Base-by-base conservation (phyloP, 2,888 invertebrate species). In the Colletes collaris region DNA sequence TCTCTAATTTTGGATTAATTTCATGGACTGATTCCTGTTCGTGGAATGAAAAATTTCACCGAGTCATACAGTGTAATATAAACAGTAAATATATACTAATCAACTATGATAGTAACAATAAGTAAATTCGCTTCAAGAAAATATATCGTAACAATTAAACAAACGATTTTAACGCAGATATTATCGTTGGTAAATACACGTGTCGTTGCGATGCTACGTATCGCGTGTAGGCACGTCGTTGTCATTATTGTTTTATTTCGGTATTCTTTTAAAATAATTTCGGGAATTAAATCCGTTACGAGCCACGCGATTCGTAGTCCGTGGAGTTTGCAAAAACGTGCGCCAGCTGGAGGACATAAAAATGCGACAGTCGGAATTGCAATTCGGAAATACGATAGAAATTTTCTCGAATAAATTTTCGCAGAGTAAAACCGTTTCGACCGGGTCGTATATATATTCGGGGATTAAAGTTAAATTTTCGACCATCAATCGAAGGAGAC, bases 201-300 rank as follows among this genome's bases (percentile, higher is more conserved):
- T 27, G 27, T 27, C 27, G 27, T 27, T 27, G 27, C 27, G 27
- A 27, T 27, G 27, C 27, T 27, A 27, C 27, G 27, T 27, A 27
- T 27, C 27, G 27, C 27, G 27, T 2, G 27, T 27, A 27, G 27
- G 27, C 27, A 27, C 10, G 44, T 46, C 8, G 8, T 46, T 46
- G 8, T 10, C 2, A 8, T 46, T 35, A 16, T 10, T 59, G 19
- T 19, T 40, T n/a, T 62, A 50, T 76, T 59, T 60, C 60, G 2
- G 8, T 44, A 16, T 37, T 67, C 67, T 52, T 46, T 7, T 10
- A 50, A 59, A 59, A 75, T 75, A 58, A 75, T 77, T 58, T 52
- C 10, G 7, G 16, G 6, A 10, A 75, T 68, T 53, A 52, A 63
- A 75, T 58, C 52, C 11, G 8, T n/a, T 8, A 0, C 5, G n/a